A percentile compares a stretch with the other conserved stretches of the same genome.
Conservation (phyloP, 2,888 invertebrate species). For the Tricholauxania praeusta region DNA sequence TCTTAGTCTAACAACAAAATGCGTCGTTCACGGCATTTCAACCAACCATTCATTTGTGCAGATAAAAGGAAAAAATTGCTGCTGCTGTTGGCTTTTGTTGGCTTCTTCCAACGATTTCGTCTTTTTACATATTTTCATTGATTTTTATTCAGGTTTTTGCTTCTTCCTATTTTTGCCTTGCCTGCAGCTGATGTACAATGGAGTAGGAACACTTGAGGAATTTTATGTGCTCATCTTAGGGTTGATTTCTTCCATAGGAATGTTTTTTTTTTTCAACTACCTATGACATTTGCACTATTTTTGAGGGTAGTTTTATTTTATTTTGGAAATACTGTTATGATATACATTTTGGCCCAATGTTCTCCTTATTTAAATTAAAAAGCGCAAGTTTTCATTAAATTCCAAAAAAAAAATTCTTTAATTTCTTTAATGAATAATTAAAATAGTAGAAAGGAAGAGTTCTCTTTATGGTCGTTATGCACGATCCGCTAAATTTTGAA, state of each 20-base stretch:
- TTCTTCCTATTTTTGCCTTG: not conserved
- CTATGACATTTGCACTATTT: no score
- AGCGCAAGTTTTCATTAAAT: no score
- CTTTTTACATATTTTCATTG: slow-evolving; percentile 34
- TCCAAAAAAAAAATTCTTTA: no score
- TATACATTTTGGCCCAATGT: no score
- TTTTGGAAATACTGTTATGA: no score
- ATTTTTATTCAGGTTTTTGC: slow-evolving; percentile 31
- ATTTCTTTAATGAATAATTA: no score
- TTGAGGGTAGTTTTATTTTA: no score
- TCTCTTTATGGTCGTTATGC: not conserved
- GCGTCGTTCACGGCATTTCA: no score
- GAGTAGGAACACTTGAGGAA: slow-evolving; percentile 54
- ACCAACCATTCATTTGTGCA: no score
- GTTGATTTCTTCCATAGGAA: slow-evolving; percentile 10
- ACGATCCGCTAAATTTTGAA: not conserved
- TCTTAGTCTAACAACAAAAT: no score
- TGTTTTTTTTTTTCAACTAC: not conserved
- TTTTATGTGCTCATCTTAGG: slow-evolving; percentile 33
- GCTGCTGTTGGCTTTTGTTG: slow-evolving; percentile 52
- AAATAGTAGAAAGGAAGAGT: not conserved
- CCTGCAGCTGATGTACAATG: slow-evolving; percentile 18
- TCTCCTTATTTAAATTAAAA: no score
- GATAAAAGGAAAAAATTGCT: not conserved
- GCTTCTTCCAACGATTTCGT: slow-evolving; percentile 54